A percentile compares a stretch with the other conserved stretches of the same genome.
Evolutionary conservation across 1,140 invertebrate species (phyloP).

Genomic region (Potamilus streckersoni): DNA sequence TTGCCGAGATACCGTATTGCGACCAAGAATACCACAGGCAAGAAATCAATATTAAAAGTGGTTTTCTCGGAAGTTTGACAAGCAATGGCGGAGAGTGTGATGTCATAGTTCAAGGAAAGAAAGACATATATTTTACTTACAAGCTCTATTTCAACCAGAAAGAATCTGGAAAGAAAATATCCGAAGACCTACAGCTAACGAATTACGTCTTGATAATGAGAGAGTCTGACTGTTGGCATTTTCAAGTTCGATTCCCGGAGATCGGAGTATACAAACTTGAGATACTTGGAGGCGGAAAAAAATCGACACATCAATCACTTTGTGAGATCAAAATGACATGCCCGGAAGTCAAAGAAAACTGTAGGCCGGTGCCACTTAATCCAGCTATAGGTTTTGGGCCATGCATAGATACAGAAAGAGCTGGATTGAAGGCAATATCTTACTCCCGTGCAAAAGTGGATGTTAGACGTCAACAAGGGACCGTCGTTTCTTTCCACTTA

Average conservation of each 20-base stretch:
- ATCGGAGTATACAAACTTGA: slow-evolving; percentile 23
- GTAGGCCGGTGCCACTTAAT: slow-evolving; percentile 18
- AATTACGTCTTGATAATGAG: slow-evolving; percentile 18
- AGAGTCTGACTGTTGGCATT: slow-evolving; percentile 5
- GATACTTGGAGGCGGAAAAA: slow-evolving; percentile 8
- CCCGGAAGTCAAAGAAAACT: slow-evolving; percentile 11
- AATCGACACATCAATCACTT: slow-evolving; percentile 11
- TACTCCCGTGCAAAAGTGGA: slow-evolving; percentile 4
- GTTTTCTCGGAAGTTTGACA: slow-evolving; percentile 10
- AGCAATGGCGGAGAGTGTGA: no score
- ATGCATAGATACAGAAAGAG: slow-evolving; percentile 6
- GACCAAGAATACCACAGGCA: slow-evolving; percentile 15
- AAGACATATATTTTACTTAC: background rate
- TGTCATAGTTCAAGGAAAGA: no score
- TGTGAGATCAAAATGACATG: slow-evolving; percentile 14
- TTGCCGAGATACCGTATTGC: slow-evolving; percentile 21
- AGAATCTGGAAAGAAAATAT: slow-evolving; percentile 7
- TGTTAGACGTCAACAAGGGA: background rate
- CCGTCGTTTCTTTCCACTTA: slow-evolving; percentile 15
- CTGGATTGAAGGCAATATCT: slow-evolving; percentile 15
- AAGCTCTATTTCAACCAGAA: slow-evolving; percentile 22
- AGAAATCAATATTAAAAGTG: slow-evolving; percentile 24
- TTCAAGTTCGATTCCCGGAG: slow-evolving; percentile 21
- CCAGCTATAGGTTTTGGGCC: slow-evolving; percentile 31
- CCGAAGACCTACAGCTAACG: slow-evolving; percentile 19